Percentiles rank a stretch among this genome's conserved stretches.
Evolutionary conservation across 2,113 vertebrate species (phyloP).

Genomic region (Microcebus jonahi): DNA sequence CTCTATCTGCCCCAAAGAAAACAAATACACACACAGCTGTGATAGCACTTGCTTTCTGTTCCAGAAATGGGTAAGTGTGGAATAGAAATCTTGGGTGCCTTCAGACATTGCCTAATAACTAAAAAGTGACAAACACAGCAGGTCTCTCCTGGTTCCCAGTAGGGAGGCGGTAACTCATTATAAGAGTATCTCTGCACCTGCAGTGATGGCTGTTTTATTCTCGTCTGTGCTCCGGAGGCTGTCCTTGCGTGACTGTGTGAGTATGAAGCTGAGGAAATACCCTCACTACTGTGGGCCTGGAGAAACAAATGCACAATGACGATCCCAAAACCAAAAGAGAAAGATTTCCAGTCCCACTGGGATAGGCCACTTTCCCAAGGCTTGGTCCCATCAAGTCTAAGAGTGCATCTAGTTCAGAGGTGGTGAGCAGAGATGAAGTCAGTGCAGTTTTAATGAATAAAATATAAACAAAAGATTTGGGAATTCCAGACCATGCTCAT

Average conservation of each 20-base stretch:
- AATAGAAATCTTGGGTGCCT: constrained; percentile 15
- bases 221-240: background rate
- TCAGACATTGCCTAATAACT: constrained; percentile 45
- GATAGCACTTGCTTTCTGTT: constrained; percentile 57
- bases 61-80: constrained; percentile 28
- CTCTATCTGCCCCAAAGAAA: constrained; percentile 62
- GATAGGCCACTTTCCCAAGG: background rate
- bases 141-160: background rate
- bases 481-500: background rate
- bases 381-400: background rate
- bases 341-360: background rate
- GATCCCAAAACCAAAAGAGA: background rate
- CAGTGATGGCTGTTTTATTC: background rate
- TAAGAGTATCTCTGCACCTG: constrained; percentile 6
- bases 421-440: background rate
- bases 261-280: background rate
- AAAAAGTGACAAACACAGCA: constrained; percentile 18
- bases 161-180: background rate
- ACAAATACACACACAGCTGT: constrained; percentile 71
- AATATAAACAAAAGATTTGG: background rate
- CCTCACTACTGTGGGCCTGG: background rate
- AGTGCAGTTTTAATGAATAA: background rate
- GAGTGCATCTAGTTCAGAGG: background rate
- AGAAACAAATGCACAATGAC: background rate
- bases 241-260: background rate